A percentile compares a stretch with the other conserved stretches of the same genome.
Conservation (phyloP, 2,797 vertebrate species). For the Pelochelys cantorii region DNA sequence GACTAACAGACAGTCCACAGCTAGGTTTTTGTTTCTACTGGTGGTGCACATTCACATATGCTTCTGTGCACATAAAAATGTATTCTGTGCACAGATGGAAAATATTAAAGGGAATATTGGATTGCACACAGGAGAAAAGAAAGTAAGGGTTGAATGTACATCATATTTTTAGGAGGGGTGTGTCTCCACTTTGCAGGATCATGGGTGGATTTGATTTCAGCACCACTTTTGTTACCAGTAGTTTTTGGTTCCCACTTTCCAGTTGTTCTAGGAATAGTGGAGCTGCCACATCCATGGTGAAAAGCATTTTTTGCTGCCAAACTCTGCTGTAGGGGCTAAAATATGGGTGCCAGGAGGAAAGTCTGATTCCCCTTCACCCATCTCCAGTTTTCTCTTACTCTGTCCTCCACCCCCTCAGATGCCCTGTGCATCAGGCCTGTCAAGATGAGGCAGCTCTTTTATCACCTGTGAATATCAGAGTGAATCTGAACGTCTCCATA, state of each 20-base stretch:
- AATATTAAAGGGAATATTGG: neutral
- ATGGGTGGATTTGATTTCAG: neutral
- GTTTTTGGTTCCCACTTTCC: slow-evolving; percentile 59
- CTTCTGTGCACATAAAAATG: too few species aligned
- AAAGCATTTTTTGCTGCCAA: slow-evolving; percentile 25
- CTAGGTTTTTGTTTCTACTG: too few species aligned
- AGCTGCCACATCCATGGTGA: slow-evolving; percentile 46
- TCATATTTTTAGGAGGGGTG: neutral
- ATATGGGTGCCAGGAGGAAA: neutral
- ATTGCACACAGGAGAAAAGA: neutral
- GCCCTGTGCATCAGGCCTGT: neutral
- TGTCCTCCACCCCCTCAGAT: neutral
- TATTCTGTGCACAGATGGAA: too few species aligned
- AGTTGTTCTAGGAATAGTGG: slow-evolving; percentile 57
- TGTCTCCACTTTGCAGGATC: neutral
- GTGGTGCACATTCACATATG: too few species aligned
- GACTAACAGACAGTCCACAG: too few species aligned
- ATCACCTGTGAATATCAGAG: neutral
- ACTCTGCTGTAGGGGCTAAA: slow-evolving; percentile 20
- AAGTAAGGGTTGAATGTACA: neutral
- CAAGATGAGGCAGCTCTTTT: neutral
- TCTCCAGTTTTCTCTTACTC: neutral
- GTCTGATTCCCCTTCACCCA: neutral
- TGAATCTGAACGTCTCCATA: neutral
- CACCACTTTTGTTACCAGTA: neutral